Base-by-base conservation (phyloP, 2,113 vertebrate species). In the Phoxinus phoxinus region DNA sequence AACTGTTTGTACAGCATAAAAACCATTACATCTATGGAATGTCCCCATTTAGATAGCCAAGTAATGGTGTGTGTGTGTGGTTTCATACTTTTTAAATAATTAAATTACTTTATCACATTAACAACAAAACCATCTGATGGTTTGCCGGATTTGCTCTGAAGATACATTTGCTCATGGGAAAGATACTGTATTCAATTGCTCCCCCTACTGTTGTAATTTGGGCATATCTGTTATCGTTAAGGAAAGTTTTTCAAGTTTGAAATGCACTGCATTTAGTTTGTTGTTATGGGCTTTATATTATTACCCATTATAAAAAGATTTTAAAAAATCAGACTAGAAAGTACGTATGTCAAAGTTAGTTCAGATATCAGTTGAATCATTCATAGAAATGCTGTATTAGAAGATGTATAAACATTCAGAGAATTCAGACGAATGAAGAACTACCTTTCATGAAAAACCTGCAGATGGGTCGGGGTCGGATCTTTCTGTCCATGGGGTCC, bases 401-500 rank as follows among this genome's bases (percentile, higher is more conserved):
- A 35, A 37, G 67, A 71, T 37, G 23, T 71, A 23, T 56, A 37
- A 23, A 3, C 30, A 71, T 41, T 63, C 15, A 41, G 51, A 51
- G 53, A 30, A 87, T 13, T 8, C 23, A 44, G 10, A 32, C 10
- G 9, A 59, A 79, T n/a, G 30, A 46, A 81, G 25, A 4, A 87
- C 7, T 93, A 99, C 98, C 98, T 97, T 99, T 99, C 92, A 99
- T 97, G 93, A 99, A 99, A 94, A 99, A 99, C 21, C 97, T 95
- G 94, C 98, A 99, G 90, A 98, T 97, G 81, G 97, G 96, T 27
- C 98, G 94, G 3, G 98, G 98, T 91, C 98, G 93, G 92, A 98
- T 96, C 93, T 99, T 99, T 83, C 97, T 94, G 91, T 99, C 98
- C 0, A 95, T 97, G 71, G 98, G 97, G 91, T 99, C 98, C 90